These are phyloP conservation scores for Adelges cooleyi DNA, from an alignment of 1,140 invertebrate genomes.

Conservation along the genomic window DNA sequence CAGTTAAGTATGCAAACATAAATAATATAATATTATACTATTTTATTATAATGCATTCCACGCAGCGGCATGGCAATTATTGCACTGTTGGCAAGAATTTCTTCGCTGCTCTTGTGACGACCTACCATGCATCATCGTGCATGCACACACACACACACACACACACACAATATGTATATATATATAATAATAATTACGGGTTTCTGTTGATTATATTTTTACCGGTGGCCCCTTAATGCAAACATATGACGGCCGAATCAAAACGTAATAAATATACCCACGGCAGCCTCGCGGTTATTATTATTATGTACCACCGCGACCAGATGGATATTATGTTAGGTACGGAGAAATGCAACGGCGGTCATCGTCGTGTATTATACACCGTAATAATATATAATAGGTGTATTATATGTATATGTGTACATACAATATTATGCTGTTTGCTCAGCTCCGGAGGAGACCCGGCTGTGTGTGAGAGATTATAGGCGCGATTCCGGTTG, in stretches of 20 bases:
- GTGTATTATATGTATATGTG: no score
- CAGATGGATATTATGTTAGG: neutral
- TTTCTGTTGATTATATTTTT: slow-evolving; percentile 1
- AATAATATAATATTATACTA: neutral
- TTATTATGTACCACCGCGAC: neutral
- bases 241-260: slow-evolving; percentile 2
- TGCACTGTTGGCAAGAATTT: no score
- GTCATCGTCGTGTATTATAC: neutral
- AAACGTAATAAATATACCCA: slow-evolving; percentile 3
- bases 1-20: no score
- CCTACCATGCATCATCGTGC: neutral
- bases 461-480: no score
- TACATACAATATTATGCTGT: no score
- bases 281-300: neutral
- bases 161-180: neutral
- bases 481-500: slow-evolving; percentile 7
- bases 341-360: neutral
- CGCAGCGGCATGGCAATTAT: no score
- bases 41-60: neutral
- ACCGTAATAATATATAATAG: neutral
- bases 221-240: neutral
- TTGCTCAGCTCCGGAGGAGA: no score
- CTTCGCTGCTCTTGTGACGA: no score
- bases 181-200: neutral
- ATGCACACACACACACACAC: no score